Evolutionary conservation across 1,140 invertebrate species (phyloP).

Genomic region (Atta colombica): DNA sequence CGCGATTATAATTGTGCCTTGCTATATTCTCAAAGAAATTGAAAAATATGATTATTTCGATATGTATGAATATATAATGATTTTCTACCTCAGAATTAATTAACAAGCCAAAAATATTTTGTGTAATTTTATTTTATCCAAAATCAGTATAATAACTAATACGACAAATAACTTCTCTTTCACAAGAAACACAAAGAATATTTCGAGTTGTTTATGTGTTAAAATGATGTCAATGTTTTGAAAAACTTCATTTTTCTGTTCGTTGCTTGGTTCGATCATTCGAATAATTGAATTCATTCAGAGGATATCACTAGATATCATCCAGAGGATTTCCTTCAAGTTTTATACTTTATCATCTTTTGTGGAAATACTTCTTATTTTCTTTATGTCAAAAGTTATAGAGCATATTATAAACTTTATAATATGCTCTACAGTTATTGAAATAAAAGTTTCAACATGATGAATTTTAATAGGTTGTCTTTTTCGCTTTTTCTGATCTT

Average conservation of each 20-base stretch:
- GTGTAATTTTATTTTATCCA: background rate
- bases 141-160: background rate
- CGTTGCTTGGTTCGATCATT: background rate
- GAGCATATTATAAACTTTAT: background rate
- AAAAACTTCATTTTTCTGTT: background rate
- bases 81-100: conserved; percentile 5
- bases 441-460: background rate
- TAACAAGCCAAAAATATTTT: background rate
- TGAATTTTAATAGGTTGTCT: background rate
- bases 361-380: background rate
- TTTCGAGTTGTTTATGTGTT: conserved; percentile 3
- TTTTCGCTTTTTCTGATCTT: background rate
- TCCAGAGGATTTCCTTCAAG: too few species aligned
- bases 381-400: background rate
- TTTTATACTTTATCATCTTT: background rate
- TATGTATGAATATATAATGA: background rate
- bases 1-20: conserved; percentile 30
- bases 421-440: background rate
- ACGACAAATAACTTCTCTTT: conserved; percentile 6
- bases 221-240: background rate
- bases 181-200: background rate
- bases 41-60: background rate
- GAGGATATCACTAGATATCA: background rate
- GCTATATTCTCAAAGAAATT: background rate
- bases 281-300: conserved; percentile 30